A percentile compares a stretch with the other conserved stretches of the same genome.
Evolutionary conservation across 2,888 invertebrate species (phyloP).

Genomic region (Ophion slaviceki): DNA sequence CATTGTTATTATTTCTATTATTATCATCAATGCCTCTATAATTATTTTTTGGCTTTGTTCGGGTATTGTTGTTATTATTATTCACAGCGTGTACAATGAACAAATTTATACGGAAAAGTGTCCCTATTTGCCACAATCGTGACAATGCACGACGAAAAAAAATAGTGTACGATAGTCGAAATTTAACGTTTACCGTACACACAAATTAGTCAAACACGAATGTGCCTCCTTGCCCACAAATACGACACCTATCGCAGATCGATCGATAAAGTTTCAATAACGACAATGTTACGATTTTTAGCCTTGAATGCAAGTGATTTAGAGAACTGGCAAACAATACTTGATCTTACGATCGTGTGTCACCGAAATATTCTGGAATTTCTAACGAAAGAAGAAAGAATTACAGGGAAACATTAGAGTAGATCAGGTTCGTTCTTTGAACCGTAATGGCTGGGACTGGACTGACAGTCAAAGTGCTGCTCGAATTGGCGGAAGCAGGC

Average conservation of each 20-base stretch:
- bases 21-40: too few species aligned
- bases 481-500: neutral
- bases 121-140: neutral
- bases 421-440: neutral
- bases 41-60: too few species aligned
- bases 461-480: neutral
- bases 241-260: constrained; percentile 2
- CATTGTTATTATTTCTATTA: too few species aligned
- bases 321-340: constrained; percentile 8
- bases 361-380: neutral
- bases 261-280: constrained; percentile 45
- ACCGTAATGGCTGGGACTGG: too few species aligned
- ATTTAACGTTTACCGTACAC: too few species aligned
- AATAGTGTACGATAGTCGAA: too few species aligned
- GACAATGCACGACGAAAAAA: too few species aligned
- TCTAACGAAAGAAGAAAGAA: neutral
- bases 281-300: neutral
- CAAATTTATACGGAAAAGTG: neutral
- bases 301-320: neutral
- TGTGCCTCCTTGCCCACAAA: constrained; percentile 15
- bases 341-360: neutral
- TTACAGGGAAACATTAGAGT: neutral
- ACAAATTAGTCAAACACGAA: neutral
- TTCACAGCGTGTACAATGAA: too few species aligned
- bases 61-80: too few species aligned